Conservation (phyloP, 2,113 vertebrate species). For the Neotragus pygmaeus region DNA sequence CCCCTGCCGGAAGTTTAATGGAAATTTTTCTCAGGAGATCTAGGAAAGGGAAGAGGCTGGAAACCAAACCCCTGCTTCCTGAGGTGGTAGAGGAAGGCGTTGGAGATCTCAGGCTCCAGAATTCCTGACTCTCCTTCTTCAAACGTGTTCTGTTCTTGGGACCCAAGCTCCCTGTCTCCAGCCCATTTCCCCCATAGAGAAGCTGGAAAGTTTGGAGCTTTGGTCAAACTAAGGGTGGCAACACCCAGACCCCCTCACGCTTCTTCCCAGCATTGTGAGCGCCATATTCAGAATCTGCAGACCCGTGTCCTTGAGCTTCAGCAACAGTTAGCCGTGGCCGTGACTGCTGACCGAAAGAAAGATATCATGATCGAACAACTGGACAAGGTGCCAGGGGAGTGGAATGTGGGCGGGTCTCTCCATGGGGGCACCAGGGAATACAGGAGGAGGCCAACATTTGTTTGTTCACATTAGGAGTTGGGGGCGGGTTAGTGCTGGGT, state of each 20-base stretch:
- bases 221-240: not conserved
- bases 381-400: constrained; percentile 82
- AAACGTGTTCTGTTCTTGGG: not conserved
- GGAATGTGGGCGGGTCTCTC: not conserved
- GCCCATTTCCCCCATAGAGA: not conserved
- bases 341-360: constrained; percentile 83
- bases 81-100: not conserved
- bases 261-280: constrained; percentile 79
- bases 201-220: not conserved
- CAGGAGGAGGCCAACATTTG: not conserved
- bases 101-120: not conserved
- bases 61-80: not conserved
- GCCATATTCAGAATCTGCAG: constrained; percentile 80
- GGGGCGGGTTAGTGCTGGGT: not conserved
- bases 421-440: not conserved
- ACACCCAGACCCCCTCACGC: not conserved
- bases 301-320: constrained; percentile 80
- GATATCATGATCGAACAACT: constrained; percentile 86
- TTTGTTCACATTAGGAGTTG: not conserved
- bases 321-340: constrained; percentile 80
- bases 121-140: not conserved
- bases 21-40: not conserved
- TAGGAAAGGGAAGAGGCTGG: not conserved
- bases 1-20: not conserved
- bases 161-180: not conserved